phyloP scores from a whole-genome alignment of 2,888 invertebrate genomes.

The Cataglyphis livida region DNA sequence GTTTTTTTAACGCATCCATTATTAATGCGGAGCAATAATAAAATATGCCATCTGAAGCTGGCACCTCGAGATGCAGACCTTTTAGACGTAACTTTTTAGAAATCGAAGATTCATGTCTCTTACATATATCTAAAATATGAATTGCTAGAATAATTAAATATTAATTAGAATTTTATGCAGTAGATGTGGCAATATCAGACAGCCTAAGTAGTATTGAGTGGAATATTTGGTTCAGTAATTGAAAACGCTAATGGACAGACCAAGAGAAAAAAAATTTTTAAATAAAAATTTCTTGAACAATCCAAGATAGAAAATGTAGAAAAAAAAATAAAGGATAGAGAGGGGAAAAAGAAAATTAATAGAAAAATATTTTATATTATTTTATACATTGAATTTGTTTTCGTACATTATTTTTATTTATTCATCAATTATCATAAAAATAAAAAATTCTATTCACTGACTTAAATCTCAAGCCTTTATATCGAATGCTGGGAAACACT shows the following conservation, averaged over 20 bases:
- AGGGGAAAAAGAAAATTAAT: neutral
- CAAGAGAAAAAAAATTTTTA: neutral
- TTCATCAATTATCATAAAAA: neutral
- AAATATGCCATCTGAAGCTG: neutral
- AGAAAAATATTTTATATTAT: neutral
- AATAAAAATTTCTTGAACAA: neutral
- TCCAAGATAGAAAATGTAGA: neutral
- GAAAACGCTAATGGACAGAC: neutral
- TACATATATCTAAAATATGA: neutral
- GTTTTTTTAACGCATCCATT: slow-evolving; percentile 18
- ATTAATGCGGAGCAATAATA: slow-evolving; percentile 31
- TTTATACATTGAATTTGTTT: neutral
- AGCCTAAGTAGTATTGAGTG: neutral
- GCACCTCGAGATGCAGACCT: neutral
- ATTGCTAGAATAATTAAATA: neutral
- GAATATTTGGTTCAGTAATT: neutral
- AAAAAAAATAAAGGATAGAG: neutral
- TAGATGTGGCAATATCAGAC: neutral
- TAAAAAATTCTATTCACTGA: neutral
- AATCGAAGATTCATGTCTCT: neutral
- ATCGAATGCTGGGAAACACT: neutral
- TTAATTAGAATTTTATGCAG: slow-evolving; percentile 5
- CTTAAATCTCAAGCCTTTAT: neutral
- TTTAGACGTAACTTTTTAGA: slow-evolving; percentile 7
- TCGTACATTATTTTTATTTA: neutral